These are phyloP conservation scores for Serilophus lunatus DNA, from an alignment of 2,113 vertebrate species.

Conservation along the genomic window DNA sequence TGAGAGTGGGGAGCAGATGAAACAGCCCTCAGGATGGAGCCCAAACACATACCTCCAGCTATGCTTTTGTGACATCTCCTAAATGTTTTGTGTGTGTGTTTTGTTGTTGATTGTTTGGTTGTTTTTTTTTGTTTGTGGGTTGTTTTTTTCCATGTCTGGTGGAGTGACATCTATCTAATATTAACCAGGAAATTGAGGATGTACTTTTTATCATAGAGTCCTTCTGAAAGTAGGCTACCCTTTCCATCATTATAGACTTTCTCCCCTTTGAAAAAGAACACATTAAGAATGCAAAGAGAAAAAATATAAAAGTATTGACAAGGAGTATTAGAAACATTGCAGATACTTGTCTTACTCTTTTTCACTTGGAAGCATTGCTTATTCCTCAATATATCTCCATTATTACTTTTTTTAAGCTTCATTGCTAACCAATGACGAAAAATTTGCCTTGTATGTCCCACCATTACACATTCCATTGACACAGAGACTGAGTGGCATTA, in stretches of 20 bases:
- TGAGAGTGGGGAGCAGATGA: neutral
- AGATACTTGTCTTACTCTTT: neutral
- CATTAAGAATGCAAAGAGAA: neutral
- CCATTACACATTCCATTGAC: constrained; percentile 54
- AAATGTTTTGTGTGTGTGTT: neutral
- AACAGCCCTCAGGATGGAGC: neutral
- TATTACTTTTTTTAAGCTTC: constrained; percentile 55
- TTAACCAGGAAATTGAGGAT: neutral
- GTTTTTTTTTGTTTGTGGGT: no score
- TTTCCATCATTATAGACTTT: neutral
- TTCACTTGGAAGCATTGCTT: neutral
- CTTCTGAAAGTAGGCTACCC: neutral
- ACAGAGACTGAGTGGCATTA: constrained; percentile 48
- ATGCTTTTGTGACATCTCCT: neutral
- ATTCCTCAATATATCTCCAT: constrained; percentile 63
- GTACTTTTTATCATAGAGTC: neutral
- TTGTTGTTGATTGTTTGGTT: no score
- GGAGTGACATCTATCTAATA: neutral
- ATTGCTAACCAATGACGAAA: constrained; percentile 58
- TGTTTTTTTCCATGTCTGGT: neutral
- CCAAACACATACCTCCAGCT: neutral
- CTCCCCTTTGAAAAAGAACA: neutral
- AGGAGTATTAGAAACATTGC: neutral
- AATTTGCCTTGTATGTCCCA: constrained; percentile 48
- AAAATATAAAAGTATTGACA: neutral